Base-by-base conservation (phyloP, 2,888 invertebrate genomes). In the Brachylomia viminalis region DNA sequence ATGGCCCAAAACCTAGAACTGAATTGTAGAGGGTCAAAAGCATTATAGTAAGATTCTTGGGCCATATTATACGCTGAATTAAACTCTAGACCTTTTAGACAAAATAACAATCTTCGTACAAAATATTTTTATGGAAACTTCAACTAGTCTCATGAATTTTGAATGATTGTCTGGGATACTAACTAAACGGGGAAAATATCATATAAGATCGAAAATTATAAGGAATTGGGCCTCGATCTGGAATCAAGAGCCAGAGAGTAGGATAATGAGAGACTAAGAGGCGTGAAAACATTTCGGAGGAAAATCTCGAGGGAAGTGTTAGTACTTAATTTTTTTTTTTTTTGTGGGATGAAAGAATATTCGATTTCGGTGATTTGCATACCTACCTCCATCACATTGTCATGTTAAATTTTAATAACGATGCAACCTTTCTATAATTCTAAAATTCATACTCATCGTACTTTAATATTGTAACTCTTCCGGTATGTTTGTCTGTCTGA, bases 1-100 rank as follows among this genome's bases (percentile, higher is more conserved):
- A 80, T 62, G 70, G 30, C 11, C 33, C 2, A 54, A 33, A 45
- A 47, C 59, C 54, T 54, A 64, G 38, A 68, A 62, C 47, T 54
- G 74, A 67, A 73, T 52, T 67, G 15, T 33, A 54, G 0, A 59
- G 66, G 64, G 70, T 58, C 15, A 65, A 69, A 81, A 56, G 42
- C 56, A 72, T 69, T 54, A 64, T 59, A 61, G 61, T 65, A 30
- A 64, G 58, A 78, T 69, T 82, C 33, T 76, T 23, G n/a, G 58
- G 68, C 59, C 52, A 69, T 59, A 58, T 23, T 52, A 68, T 58
- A 56, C 10, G 52, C 38, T 49, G 20, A 59, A 62, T 54, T 65
- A 64, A 45, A 75, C 45, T 58, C 23, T 11, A 49, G 30, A 33
- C 17, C 15, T 38, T 49, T 45, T 3, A 49, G 7, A 27, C 42